These are phyloP conservation scores for Yponomeuta cagnagella DNA, from an alignment of 2,888 invertebrate genomes.

Conservation along the genomic window DNA sequence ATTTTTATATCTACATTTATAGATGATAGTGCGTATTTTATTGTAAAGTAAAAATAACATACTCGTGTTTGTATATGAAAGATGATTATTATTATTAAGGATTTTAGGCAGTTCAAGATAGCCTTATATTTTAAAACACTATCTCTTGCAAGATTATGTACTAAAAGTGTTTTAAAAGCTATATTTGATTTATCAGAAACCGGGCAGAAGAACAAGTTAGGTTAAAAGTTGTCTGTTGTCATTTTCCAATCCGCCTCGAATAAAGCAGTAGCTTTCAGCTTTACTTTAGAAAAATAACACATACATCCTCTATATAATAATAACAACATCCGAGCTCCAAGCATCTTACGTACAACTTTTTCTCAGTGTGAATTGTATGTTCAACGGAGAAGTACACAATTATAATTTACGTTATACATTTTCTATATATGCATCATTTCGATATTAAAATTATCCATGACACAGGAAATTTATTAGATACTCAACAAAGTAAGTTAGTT, in stretches of 20 bases:
- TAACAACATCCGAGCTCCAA: neutral
- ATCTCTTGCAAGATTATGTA: neutral
- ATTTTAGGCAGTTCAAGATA: neutral
- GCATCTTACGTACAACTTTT: neutral
- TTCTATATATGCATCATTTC: too few relatives aligned
- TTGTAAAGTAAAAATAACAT: neutral
- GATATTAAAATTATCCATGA: too few relatives aligned
- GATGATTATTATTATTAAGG: neutral
- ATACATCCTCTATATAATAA: slow-evolving; percentile 1
- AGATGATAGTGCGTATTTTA: neutral
- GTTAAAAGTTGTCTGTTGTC: slow-evolving; percentile 10
- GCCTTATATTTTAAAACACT: neutral
- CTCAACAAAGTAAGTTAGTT: neutral
- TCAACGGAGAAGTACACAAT: too few relatives aligned
- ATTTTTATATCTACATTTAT: slow-evolving; percentile 8
- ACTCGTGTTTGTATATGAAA: neutral
- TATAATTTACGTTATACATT: too few relatives aligned
- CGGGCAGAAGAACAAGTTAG: neutral
- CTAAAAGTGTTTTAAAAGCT: neutral
- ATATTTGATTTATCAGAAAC: neutral
- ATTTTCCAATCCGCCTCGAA: slow-evolving; percentile 14
- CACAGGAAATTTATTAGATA: neutral
- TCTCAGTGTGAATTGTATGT: neutral
- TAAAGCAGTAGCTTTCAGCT: slow-evolving; percentile 12
- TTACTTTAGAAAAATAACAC: slow-evolving; percentile 5